Evolutionary conservation across 2,797 vertebrate species (phyloP).

Genomic region (Hydrolagus colliei): DNA sequence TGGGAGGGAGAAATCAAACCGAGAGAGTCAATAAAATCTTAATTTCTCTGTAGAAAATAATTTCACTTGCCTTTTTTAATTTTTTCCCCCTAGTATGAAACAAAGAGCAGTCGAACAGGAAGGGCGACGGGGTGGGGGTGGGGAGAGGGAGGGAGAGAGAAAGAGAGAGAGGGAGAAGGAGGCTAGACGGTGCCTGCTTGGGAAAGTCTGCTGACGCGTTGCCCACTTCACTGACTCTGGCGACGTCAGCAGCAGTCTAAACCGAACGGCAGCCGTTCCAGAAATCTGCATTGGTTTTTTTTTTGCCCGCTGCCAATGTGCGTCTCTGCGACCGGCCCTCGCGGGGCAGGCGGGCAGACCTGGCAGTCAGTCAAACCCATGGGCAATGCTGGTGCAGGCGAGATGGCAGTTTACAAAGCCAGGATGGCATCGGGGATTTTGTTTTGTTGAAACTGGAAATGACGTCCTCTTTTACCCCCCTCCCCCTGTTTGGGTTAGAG

Average conservation of each 20-base stretch:
- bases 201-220: slow-evolving; percentile 35
- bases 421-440: not conserved
- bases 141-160: not conserved
- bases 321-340: too few species aligned
- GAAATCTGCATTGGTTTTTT: not conserved
- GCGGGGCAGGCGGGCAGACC: too few species aligned
- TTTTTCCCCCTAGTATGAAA: not conserved
- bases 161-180: not conserved
- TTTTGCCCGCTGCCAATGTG: not conserved
- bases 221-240: slow-evolving; percentile 32
- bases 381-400: not conserved
- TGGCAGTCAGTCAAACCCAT: too few species aligned
- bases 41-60: slow-evolving; percentile 8
- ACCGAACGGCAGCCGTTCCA: not conserved
- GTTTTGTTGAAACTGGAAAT: not conserved
- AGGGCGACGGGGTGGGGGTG: not conserved
- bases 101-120: slow-evolving; percentile 23
- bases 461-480: too few species aligned
- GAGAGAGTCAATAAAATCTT: not conserved
- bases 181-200: slow-evolving; percentile 21
- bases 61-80: slow-evolving; percentile 12
- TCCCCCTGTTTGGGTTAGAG: too few species aligned
- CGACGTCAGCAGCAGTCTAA: slow-evolving; percentile 34
- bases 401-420: not conserved
- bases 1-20: not conserved